phyloP scores from a whole-genome alignment of 1,140 invertebrate genomes.

The Coelopa frigida region DNA sequence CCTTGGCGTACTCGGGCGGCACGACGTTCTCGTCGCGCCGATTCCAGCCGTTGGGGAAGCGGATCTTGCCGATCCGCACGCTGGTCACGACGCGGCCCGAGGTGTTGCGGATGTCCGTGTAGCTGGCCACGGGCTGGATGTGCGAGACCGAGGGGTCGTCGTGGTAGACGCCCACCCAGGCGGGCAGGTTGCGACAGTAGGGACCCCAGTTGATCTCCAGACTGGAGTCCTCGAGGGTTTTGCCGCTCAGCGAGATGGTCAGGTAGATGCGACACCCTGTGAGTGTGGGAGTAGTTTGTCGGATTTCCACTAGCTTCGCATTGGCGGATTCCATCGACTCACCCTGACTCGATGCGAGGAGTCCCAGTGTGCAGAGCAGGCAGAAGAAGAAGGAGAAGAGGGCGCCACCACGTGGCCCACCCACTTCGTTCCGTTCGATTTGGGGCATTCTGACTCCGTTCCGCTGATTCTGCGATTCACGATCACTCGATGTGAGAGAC shows the following conservation, averaged over 20 bases:
- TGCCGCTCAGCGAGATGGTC: slow-evolving; percentile 27
- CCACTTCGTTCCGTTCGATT: too few species aligned
- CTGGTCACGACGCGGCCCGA: slow-evolving; percentile 46
- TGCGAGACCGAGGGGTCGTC: slow-evolving; percentile 30
- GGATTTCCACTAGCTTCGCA: too few species aligned
- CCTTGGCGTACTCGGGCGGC: slow-evolving; percentile 23
- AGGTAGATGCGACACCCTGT: slow-evolving; percentile 32
- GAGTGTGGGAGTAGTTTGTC: neutral
- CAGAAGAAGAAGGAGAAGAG: too few species aligned
- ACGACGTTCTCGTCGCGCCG: slow-evolving; percentile 27
- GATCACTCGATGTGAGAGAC: too few species aligned
- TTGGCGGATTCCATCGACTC: too few species aligned
- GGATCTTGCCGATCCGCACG: slow-evolving; percentile 46
- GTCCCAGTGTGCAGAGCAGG: too few species aligned
- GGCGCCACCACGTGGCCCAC: too few species aligned
- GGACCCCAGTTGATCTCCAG: slow-evolving; percentile 51
- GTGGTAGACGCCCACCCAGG: slow-evolving; percentile 37
- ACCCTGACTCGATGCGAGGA: too few species aligned
- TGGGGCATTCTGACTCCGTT: too few species aligned
- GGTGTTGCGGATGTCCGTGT: slow-evolving; percentile 24
- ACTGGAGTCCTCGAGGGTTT: slow-evolving; percentile 44
- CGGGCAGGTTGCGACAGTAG: slow-evolving; percentile 39
- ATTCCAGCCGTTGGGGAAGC: slow-evolving; percentile 49
- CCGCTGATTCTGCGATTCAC: too few species aligned
- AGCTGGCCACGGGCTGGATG: slow-evolving; percentile 28